Evolutionary conservation across 2,888 invertebrate genomes (phyloP), one percentile per base, ranked within the genome.

Genomic region (Noctua comes): DNA sequence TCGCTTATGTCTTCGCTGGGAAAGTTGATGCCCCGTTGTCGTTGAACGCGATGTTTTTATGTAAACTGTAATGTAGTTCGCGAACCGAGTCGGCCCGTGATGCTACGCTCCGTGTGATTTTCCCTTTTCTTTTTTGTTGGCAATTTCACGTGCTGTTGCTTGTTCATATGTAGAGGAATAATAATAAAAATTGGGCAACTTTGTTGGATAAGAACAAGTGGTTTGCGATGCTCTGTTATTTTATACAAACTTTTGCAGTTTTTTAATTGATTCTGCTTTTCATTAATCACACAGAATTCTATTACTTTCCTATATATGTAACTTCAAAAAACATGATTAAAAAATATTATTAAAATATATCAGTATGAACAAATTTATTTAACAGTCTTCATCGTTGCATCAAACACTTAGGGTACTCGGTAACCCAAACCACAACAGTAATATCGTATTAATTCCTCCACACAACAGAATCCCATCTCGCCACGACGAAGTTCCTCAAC

Each of bases 1-100:
- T 96, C 96, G 96, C 96, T 96, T 97, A 96, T 96, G 97, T 96
- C 97, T 97, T 97, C 96, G 96, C 96, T 96, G 96, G 96, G 96
- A 96, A 96, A 97, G 96, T 96, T 96, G 96, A 96, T 96, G 96
- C 96, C 95, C 95, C 95, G 96, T 96, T 97, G 97, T 96, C 96
- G 96, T 96, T 96, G 94, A 96, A 95, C 96, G 95, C 95, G 96
- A 96, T 96, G 96, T 97, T 97, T 96, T 97, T 97, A 96, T 97
- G 97, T 97, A 96, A 96, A 96, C 96, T 96, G 96, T 96, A 96
- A 96, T 96, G 96, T 97, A 96, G 96, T 95, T 95, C 95, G 94
- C 91, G 95, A 95, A 95, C 95, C 94, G 94, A 95, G 95, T 93
- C 94, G 95, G 94, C 93, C 94, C 93, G 94, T 92, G 94, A 93